These are phyloP conservation scores for Gasteruption jaculator DNA, from an alignment of 2,888 invertebrate genomes.

Conservation along the genomic window DNA sequence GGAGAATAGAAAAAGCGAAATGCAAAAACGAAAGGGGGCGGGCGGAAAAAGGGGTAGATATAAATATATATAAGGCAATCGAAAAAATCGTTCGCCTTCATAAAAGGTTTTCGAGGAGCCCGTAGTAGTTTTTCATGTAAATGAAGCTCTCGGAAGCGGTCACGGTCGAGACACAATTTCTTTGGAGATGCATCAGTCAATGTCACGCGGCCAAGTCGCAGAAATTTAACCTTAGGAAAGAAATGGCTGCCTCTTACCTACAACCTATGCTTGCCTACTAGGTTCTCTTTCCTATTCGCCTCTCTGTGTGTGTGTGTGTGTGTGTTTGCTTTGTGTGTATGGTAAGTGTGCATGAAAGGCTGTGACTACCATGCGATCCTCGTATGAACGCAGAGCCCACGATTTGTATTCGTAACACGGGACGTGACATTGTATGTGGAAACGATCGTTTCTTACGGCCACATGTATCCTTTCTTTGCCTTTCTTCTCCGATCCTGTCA, in stretches of 20 bases:
- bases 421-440: conserved; percentile 34
- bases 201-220: conserved; percentile 40
- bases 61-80: too few species aligned
- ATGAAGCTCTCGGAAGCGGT: conserved; percentile 26
- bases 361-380: conserved; percentile 15
- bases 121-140: conserved; percentile 30
- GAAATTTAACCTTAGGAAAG: conserved; percentile 47
- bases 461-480: conserved; percentile 14
- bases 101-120: conserved; percentile 1
- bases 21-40: conserved; percentile 1
- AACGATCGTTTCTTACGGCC: conserved; percentile 31
- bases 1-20: background rate
- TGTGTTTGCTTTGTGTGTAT: too few species aligned
- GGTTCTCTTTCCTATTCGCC: conserved; percentile 2
- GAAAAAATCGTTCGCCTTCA: too few species aligned
- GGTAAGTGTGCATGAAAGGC: conserved; percentile 5
- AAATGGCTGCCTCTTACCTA: conserved; percentile 9
- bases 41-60: too few species aligned
- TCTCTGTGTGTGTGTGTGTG: conserved; percentile 12
- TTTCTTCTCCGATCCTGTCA: background rate
- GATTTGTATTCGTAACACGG: conserved; percentile 42
- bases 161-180: conserved; percentile 39
- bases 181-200: conserved; percentile 44
- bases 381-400: conserved; percentile 30
- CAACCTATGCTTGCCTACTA: conserved; percentile 1